These are phyloP conservation scores for Augochlora pura DNA, from an alignment of 1,140 invertebrate species.

Conservation along the genomic window DNA sequence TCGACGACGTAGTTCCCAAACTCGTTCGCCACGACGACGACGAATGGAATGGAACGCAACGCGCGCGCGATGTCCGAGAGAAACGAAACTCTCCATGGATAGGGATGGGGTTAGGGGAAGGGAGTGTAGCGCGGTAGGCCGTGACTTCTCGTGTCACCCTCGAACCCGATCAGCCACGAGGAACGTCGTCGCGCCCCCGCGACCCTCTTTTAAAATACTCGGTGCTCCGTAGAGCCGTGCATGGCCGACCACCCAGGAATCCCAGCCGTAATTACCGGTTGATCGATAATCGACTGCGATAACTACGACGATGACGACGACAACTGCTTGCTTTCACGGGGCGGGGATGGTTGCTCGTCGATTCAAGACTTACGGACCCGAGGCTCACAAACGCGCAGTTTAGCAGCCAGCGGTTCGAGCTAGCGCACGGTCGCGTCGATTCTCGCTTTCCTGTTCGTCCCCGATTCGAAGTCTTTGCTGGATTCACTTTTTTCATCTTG, in stretches of 20 bases:
- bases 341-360: neutral
- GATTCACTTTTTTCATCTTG: no score
- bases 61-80: no score
- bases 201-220: neutral
- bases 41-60: no score
- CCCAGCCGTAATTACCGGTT: conserved; percentile 45
- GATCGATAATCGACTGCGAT: conserved; percentile 58
- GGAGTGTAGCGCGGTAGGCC: conserved; percentile 15
- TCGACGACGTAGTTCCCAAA: no score
- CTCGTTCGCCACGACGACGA: no score
- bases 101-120: no score
- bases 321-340: neutral
- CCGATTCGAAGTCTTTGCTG: neutral
- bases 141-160: conserved; percentile 30
- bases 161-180: neutral
- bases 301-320: neutral
- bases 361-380: no score
- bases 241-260: conserved; percentile 12
- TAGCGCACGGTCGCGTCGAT: conserved; percentile 18
- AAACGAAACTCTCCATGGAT: neutral
- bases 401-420: conserved; percentile 20
- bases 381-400: no score
- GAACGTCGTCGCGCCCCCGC: neutral
- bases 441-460: neutral
- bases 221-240: conserved; percentile 6